Conservation (phyloP, 2,797 vertebrate genomes). For the Rhynchonycteris naso region DNA sequence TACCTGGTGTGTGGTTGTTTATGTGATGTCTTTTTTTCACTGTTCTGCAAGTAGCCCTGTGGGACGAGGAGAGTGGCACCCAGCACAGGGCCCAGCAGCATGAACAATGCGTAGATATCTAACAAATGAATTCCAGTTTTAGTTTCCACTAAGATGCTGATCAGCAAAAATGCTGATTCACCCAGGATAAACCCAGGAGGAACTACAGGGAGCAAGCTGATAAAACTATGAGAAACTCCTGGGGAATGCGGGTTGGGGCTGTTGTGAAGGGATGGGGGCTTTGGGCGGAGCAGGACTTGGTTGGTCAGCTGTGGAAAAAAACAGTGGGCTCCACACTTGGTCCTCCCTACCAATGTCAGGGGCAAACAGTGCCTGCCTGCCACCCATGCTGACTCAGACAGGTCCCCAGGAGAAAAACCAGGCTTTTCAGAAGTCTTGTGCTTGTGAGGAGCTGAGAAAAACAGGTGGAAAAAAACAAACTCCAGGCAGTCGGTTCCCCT, state of each 20-base stretch:
- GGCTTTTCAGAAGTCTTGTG: neutral
- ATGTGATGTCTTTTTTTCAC: neutral
- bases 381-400: neutral
- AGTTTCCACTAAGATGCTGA: neutral
- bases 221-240: neutral
- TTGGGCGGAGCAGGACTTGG: neutral
- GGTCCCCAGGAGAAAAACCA: neutral
- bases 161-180: neutral
- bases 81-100: too few species aligned
- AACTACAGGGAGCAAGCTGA: neutral
- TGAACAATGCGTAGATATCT: accelerated
- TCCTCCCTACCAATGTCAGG: neutral
- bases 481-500: neutral
- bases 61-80: neutral
- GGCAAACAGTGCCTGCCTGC: neutral
- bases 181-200: neutral
- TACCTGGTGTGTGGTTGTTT: neutral
- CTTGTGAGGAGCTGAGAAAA: neutral
- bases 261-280: neutral
- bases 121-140: neutral
- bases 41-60: neutral
- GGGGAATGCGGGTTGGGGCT: accelerated
- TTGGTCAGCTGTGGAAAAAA: neutral
- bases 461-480: neutral
- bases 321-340: neutral